A percentile compares a stretch with the other conserved stretches of the same genome.
Conservation (phyloP, 2,888 invertebrate genomes). For the Drosophila yooni region DNA sequence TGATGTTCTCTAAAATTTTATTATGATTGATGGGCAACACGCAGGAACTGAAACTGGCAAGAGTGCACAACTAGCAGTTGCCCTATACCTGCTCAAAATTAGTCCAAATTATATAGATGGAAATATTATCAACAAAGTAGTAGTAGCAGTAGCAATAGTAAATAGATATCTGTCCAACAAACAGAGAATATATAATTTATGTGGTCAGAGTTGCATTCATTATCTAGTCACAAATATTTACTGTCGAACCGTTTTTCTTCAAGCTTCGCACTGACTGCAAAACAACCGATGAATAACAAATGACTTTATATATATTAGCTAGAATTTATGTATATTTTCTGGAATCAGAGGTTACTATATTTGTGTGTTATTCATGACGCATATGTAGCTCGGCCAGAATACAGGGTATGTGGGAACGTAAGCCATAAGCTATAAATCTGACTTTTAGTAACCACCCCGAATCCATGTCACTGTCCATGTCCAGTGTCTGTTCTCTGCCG, state of each 20-base stretch:
- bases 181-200: neutral
- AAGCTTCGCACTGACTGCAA: neutral
- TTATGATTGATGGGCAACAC: slow-evolving; percentile 74
- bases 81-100: neutral
- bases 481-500: slow-evolving; percentile 2
- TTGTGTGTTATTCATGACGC: too few species aligned
- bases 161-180: neutral
- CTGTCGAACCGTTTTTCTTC: neutral
- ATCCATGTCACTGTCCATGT: slow-evolving; percentile 21
- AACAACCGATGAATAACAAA: neutral
- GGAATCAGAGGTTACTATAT: neutral
- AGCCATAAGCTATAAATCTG: slow-evolving; percentile 20
- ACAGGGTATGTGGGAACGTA: slow-evolving; percentile 16
- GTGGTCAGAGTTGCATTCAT: neutral
- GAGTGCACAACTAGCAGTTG: neutral
- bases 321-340: neutral
- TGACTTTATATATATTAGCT: neutral
- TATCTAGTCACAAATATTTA: neutral
- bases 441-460: slow-evolving; percentile 28
- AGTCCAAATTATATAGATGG: neutral
- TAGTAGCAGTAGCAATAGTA: neutral
- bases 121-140: neutral
- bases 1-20: slow-evolving; percentile 56
- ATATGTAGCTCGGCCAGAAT: neutral
- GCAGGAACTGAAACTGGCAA: slow-evolving; percentile 4